Evolutionary conservation across 1,140 invertebrate species (phyloP), one percentile per base, ranked within the genome.

Genomic region (Calephelis nemesis): DNA sequence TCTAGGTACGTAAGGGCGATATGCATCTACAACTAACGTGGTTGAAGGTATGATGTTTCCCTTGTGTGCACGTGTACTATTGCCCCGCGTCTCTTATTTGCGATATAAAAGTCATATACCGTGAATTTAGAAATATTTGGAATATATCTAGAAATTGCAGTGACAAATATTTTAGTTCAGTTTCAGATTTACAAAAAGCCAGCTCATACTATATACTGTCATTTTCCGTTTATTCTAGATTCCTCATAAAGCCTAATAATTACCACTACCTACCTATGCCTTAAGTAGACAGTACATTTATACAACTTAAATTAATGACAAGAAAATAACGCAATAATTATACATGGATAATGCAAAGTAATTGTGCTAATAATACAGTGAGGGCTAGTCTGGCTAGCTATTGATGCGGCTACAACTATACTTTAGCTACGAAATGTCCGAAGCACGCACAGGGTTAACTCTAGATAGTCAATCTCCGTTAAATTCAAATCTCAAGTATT

Each of bases 271-370:
- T 90, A 90, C 78, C 88, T 90, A 90, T 85, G 78, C 80, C 85
- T 90, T 88, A 88, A 84, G 82, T 87, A 88, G 84, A 90, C 85
- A 83, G 83, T 88, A 90, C 82, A 88, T 88, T 90, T 90, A 88
- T 88, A 90, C 86, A 90, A 90, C 88, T 90, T 90, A 90, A 88
- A 86, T 83, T 90, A 90, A 87, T 90, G 88, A 90, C 88, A 88
- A 90, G 88, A 90, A 84, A 84, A 83, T 84, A 89, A 88, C 84
- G 75, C 74, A 82, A 79, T 84, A 82, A 85, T 66, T 63, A 63
- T 85, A 84, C 82, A 84, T 69, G 67, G 69, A 78, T 80, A 79
- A 86, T 79, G 82, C 76, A 77, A 86, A 84, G 79, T 79, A 83
- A 81, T 83, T 90, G 88, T 88, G 85, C 88, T 90, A 90, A 88